phyloP scores from a whole-genome alignment of 2,797 vertebrate species.

The Sphenopsis melanotis region DNA sequence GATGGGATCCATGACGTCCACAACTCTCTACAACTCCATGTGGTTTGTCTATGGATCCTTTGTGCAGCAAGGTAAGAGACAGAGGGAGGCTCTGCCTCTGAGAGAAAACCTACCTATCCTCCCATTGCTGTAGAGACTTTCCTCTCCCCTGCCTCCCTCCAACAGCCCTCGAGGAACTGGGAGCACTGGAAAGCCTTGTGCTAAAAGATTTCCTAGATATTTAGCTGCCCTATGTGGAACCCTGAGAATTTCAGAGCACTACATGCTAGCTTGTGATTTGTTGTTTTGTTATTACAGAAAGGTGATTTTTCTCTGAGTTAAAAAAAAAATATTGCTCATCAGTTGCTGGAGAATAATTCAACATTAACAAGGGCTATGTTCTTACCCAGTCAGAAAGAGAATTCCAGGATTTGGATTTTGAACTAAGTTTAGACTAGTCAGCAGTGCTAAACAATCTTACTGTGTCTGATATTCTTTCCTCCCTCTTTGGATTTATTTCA shows the following conservation, averaged over 20 bases:
- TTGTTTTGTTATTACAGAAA: neutral
- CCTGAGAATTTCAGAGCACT: accelerated
- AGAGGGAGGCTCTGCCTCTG: neutral
- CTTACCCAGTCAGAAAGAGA: neutral
- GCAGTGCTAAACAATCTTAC: neutral
- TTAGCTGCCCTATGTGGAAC: neutral
- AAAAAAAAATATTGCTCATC: neutral
- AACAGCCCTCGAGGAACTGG: neutral
- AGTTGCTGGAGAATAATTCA: neutral
- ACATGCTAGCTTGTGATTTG: neutral
- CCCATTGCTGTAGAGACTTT: neutral
- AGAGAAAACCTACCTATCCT: neutral
- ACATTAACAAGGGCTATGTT: neutral
- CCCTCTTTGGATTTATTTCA: neutral
- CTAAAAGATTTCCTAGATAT: neutral
- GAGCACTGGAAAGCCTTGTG: neutral
- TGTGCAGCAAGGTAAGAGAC: slow-evolving; percentile 93
- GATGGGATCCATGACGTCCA: slow-evolving; percentile 95
- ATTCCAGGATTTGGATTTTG: neutral
- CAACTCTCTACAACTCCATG: slow-evolving; percentile 98
- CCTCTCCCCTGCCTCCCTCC: neutral
- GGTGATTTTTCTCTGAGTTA: neutral
- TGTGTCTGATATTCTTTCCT: neutral
- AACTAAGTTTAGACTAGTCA: neutral
- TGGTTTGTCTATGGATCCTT: slow-evolving; percentile 99